Evolutionary conservation across 2,113 vertebrate species (phyloP), one percentile per base, ranked within the genome.

Genomic region (Scomber scombrus): DNA sequence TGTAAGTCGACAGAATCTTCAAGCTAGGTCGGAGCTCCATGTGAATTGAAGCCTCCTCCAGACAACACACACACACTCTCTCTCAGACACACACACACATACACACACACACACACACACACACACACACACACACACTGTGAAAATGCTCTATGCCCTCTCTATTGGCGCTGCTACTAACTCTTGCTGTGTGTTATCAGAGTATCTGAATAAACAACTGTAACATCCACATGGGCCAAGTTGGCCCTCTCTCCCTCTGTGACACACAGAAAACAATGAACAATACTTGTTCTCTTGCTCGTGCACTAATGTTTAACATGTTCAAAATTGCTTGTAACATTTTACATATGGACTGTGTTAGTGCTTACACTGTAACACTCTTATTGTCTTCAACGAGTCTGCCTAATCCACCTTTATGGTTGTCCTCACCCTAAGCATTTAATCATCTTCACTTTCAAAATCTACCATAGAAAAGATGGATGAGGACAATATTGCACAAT

Each of bases 171-270:
- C 55, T 47, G 52, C 19, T 52, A 40, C 67, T 67, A 34, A 69
- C 67, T 75, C 43, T 62, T 40, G 15, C 12, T 65, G 57, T 34
- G 49, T n/a, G 67, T 80, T 73, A 77, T 77, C 80, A 54, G 69
- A 71, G 52, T 55, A 62, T 69, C 63, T 43, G 16, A 64, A 73
- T 61, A 70, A 85, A 82, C 54, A 85, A 55, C 40, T 3, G 12
- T 56, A 69, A n/a, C 73, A 63, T 26, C 52, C 2, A 11, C 64
- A 52, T 15, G 63, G 23, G 21, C 11, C 34, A 40, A 61, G 26
- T 46, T 66, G 71, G 76, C 75, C 75, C 52, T 65, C 55, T 50
- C 19, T 60, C 29, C 13, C 16, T 40, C 57, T 10, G 49, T 46
- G 21, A 46, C 26, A 29, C 9, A 51, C 56, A 56, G 34, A 69